Percentiles rank a stretch among this genome's conserved stretches.
Conservation (phyloP, 2,797 vertebrate species). For the Erethizon dorsatum region DNA sequence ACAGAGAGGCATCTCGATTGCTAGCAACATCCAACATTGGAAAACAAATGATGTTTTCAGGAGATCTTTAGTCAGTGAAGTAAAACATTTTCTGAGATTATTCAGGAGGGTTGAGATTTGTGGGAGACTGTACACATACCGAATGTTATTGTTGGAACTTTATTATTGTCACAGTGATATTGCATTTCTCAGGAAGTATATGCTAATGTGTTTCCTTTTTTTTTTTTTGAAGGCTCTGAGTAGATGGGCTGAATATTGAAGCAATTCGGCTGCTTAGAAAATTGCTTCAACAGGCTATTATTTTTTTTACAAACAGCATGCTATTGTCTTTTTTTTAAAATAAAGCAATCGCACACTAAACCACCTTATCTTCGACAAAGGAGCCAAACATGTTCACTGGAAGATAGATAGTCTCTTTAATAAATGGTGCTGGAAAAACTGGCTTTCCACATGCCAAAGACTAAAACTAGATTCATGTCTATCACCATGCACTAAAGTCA, state of each 20-base stretch:
- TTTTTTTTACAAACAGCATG: neutral
- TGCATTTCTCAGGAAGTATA: slow-evolving; percentile 66
- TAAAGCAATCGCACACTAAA: neutral
- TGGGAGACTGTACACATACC: neutral
- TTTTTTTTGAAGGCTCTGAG: slow-evolving; percentile 58
- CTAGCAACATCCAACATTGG: neutral
- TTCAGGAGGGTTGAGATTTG: slow-evolving; percentile 46
- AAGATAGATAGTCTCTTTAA: neutral
- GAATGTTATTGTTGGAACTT: slow-evolving; percentile 30
- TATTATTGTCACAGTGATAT: slow-evolving; percentile 46
- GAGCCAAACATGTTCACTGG: neutral
- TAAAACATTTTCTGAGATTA: slow-evolving; percentile 53
- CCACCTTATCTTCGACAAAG: neutral
- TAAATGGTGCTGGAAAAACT: neutral
- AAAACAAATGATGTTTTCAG: neutral
- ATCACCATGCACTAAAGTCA: neutral
- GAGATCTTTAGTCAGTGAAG: slow-evolving; percentile 63
- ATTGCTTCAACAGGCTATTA: neutral
- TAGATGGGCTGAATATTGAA: slow-evolving; percentile 54
- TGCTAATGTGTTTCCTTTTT: slow-evolving; percentile 65
- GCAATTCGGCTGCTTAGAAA: slow-evolving; percentile 62
- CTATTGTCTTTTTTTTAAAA: neutral
- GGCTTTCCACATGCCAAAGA: neutral
- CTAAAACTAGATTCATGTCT: neutral
- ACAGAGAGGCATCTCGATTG: neutral